These are phyloP conservation scores for Rhyacophila evoluta DNA, from an alignment of 2,888 invertebrate genomes.

Conservation along the genomic window DNA sequence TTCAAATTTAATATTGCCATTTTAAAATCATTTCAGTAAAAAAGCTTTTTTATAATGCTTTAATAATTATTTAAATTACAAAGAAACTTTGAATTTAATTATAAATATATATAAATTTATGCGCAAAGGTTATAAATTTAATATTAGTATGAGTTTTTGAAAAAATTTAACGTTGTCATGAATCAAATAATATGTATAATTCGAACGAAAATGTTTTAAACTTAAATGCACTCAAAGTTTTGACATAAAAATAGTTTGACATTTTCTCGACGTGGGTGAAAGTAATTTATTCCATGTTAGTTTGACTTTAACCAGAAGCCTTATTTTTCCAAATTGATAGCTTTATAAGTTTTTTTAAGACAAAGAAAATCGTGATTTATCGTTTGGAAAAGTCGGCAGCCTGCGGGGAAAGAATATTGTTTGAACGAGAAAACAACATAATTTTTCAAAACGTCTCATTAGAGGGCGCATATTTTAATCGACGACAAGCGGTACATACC, in stretches of 20 bases:
- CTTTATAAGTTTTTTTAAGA: slow-evolving; percentile 1
- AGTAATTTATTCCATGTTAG: background rate
- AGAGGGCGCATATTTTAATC: slow-evolving; percentile 48
- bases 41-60: too few relatives aligned
- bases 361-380: slow-evolving; percentile 7
- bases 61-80: too few relatives aligned
- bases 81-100: too few relatives aligned
- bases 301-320: background rate
- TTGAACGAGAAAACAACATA: slow-evolving; percentile 36
- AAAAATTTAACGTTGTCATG: too few relatives aligned
- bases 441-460: slow-evolving; percentile 51
- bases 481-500: slow-evolving; percentile 32
- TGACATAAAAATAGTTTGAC: background rate
- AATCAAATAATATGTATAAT: too few relatives aligned
- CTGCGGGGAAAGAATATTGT: slow-evolving; percentile 25
- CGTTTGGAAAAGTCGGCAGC: background rate
- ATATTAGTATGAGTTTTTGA: too few relatives aligned
- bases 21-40: too few relatives aligned
- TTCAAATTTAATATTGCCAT: too few relatives aligned
- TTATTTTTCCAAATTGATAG: slow-evolving; percentile 10
- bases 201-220: too few relatives aligned
- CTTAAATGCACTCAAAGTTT: background rate
- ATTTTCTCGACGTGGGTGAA: background rate
- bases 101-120: too few relatives aligned
- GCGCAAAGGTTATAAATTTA: too few relatives aligned